Base-by-base conservation (phyloP, 2,113 vertebrate species). In the Donacobius atricapilla region DNA sequence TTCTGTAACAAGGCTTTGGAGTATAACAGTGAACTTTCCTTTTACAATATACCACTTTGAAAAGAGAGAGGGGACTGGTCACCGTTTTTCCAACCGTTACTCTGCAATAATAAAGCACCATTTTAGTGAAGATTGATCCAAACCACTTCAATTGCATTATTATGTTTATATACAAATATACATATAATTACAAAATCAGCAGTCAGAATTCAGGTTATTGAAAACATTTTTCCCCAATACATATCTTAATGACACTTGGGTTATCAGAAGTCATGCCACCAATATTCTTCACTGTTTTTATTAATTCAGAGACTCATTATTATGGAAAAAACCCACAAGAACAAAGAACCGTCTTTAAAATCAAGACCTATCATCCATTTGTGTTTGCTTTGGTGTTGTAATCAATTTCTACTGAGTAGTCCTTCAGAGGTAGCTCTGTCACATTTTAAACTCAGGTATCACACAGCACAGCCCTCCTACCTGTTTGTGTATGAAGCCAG, bases 401-500 rank as follows among this genome's bases (percentile, higher is more conserved):
- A 76, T 9, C 14, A 23, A 57, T 65, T 58, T 81, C 15, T 86
- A 64, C 20, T 35, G 15, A 10, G 23, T 37, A 20, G 53, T 91
- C 50, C 78, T 83, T 83, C 79, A n/a, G n/a, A n/a, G n/a, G 64
- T 82, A n/a, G 23, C 14, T 75, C 72, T 65, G 28, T 53, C 42
- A 47, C 31, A 42, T 39, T 85, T 86, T 25, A 83, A 56, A 68
- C 54, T 86, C 42, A 65, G 57, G 58, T 33, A 95, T 69, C 54
- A 47, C 40, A 93, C 37, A 96, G 53, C 42, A 83, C 37, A 35
- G 21, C 10, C 22, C 12, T 94, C 97, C 94, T 98, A 98, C 98
- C 98, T 98, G 97, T 97, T 98, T 94, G 95, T 95, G 77, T 98
- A 98, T 88, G 97, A 97, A 97, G 97, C 98, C 98, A 98, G 96